Conservation (phyloP, 2,113 vertebrate genomes). For the Amia ocellicauda region DNA sequence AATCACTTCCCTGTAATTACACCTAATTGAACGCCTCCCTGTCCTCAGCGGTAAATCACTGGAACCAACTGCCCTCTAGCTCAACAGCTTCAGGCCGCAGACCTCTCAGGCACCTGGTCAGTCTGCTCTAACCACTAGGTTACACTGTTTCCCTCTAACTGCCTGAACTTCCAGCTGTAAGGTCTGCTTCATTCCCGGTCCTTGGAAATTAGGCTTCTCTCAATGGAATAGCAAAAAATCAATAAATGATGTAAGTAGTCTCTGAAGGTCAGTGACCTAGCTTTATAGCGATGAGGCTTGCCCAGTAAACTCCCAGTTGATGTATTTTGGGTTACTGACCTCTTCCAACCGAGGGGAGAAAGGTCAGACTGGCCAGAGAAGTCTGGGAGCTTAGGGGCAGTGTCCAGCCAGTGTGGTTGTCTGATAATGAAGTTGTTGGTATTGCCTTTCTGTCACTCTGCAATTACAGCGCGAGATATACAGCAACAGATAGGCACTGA, state of each 20-base stretch:
- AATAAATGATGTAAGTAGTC: constrained; percentile 55
- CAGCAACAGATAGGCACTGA: constrained; percentile 64
- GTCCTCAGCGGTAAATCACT: too few species aligned
- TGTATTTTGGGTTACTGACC: constrained; percentile 77
- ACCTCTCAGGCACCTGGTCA: background rate
- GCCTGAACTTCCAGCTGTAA: constrained; percentile 46
- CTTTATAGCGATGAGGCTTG: constrained; percentile 37
- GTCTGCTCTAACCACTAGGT: background rate
- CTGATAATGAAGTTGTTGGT: constrained; percentile 89
- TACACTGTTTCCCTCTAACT: constrained; percentile 26
- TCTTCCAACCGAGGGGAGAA: constrained; percentile 69
- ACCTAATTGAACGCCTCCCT: too few species aligned
- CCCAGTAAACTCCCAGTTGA: constrained; percentile 50
- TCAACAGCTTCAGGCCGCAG: background rate
- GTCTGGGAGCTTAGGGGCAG: constrained; percentile 56
- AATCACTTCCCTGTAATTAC: too few species aligned
- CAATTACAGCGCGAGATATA: constrained; percentile 67
- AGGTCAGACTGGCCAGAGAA: constrained; percentile 76
- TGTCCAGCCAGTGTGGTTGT: constrained; percentile 72
- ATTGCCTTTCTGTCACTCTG: constrained; percentile 96
- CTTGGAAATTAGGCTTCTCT: constrained; percentile 45
- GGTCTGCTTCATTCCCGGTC: constrained; percentile 39
- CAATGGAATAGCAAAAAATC: constrained; percentile 48
- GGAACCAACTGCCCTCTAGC: too few species aligned
- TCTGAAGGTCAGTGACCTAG: constrained; percentile 43